phyloP scores from a whole-genome alignment of 2,113 vertebrate genomes.

The Gymnorhina tibicen region DNA sequence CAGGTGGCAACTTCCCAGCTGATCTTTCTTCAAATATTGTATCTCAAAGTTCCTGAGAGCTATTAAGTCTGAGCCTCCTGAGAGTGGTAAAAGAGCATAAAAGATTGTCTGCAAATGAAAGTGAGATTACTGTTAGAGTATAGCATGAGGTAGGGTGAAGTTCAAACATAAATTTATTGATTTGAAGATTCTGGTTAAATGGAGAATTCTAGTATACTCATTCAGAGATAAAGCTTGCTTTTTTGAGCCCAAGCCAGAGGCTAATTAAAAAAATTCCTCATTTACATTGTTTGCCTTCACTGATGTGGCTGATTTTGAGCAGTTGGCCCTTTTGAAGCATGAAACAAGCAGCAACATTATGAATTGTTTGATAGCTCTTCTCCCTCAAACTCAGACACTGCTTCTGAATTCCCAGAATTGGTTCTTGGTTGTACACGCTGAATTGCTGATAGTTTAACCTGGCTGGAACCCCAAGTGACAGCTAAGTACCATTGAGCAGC shows the following conservation, averaged over 20 bases:
- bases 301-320: not conserved
- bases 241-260: not conserved
- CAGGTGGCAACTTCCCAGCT: not conserved
- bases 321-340: not conserved
- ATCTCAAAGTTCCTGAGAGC: slow-evolving; percentile 2
- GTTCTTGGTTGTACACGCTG: not conserved
- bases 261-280: not conserved
- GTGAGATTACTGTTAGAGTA: not conserved
- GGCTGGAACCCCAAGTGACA: not conserved
- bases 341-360: not conserved
- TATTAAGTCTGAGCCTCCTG: slow-evolving; percentile 8
- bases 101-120: slow-evolving; percentile 37
- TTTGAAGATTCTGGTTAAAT: slow-evolving; percentile 1
- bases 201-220: not conserved
- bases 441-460: not conserved
- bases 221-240: not conserved
- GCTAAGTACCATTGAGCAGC: not conserved
- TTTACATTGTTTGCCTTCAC: not conserved
- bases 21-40: slow-evolving; percentile 36
- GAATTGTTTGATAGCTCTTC: not conserved
- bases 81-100: not conserved
- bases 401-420: not conserved
- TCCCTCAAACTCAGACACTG: not conserved
- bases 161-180: slow-evolving; percentile 36
- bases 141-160: not conserved